These are phyloP conservation scores for Hydractinia echinata DNA, from an alignment of 30 jellyfish, hydroid and myxozoan species.

Conservation along the genomic window DNA sequence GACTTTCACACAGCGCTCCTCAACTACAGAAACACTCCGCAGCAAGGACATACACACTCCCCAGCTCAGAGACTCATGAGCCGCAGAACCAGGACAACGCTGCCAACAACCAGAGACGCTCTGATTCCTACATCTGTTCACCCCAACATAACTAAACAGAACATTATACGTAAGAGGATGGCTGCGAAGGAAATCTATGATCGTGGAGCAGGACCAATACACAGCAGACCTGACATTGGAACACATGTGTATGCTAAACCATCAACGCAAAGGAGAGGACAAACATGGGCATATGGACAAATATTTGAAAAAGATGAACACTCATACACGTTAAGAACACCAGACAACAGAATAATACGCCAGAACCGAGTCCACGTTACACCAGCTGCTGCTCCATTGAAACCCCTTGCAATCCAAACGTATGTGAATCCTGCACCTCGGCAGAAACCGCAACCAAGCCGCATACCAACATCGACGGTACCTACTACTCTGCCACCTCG, in stretches of 20 bases:
- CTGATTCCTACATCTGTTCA: too few species aligned
- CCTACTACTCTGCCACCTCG: too few species aligned
- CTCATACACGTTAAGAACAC: too few species aligned
- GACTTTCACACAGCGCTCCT: slow-evolving; percentile 16
- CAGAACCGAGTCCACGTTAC: too few species aligned
- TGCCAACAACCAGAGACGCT: slow-evolving; percentile 26
- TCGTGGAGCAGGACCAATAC: background rate
- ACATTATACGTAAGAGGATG: background rate
- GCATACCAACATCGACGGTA: too few species aligned
- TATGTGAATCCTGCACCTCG: too few species aligned
- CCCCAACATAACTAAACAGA: too few species aligned
- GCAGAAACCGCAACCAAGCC: too few species aligned
- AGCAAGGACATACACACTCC: background rate
- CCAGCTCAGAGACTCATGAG: slow-evolving; percentile 33
- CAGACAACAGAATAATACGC: too few species aligned
- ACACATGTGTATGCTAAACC: slow-evolving; percentile 8
- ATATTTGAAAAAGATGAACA: background rate
- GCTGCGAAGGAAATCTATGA: background rate
- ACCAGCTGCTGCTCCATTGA: too few species aligned
- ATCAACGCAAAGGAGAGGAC: background rate
- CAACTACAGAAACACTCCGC: slow-evolving; percentile 13
- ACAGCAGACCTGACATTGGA: background rate
- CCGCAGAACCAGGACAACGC: slow-evolving; percentile 38
- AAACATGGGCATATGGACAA: background rate
- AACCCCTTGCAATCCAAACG: too few species aligned